Percentiles rank a stretch among this genome's conserved stretches.
These are phyloP conservation scores for Macroramphosus scolopax DNA, from an alignment of 2,797 vertebrate genomes.

Conservation along the genomic window DNA sequence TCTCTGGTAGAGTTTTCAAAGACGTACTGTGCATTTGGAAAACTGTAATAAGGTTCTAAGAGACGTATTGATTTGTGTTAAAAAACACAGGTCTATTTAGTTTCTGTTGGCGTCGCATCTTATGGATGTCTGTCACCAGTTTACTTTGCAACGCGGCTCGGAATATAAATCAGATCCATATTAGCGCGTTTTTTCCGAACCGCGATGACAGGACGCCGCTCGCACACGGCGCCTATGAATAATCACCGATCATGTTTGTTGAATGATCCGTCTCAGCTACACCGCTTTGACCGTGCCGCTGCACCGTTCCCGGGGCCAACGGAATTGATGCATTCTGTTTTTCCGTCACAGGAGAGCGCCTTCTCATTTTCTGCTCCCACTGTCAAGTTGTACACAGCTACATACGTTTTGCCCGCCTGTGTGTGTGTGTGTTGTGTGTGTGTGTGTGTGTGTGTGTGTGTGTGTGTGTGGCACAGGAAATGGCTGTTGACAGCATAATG, in stretches of 20 bases:
- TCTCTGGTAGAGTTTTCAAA: too few species aligned
- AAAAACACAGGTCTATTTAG: too few species aligned
- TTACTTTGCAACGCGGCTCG: not conserved
- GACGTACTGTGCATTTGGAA: too few species aligned
- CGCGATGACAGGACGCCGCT: conserved; percentile 28
- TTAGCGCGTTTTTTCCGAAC: conserved; percentile 23
- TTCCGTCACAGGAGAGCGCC: conserved; percentile 71
- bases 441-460: conserved; percentile 53
- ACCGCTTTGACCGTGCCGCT: conserved; percentile 38
- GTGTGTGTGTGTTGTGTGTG: too few species aligned
- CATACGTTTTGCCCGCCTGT: too few species aligned
- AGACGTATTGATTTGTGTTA: too few species aligned
- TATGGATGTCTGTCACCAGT: too few species aligned
- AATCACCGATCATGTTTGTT: conserved; percentile 55
- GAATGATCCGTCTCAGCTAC: conserved; percentile 49
- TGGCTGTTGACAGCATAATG: conserved; percentile 75
- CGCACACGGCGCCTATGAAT: conserved; percentile 47
- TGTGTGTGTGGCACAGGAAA: conserved; percentile 63
- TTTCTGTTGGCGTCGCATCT: too few species aligned
- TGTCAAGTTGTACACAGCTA: conserved; percentile 71
- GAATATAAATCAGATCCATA: conserved; percentile 28
- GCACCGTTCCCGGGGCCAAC: conserved; percentile 69
- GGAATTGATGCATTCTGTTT: conserved; percentile 76
- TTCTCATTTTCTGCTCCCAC: conserved; percentile 74
- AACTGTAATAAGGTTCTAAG: too few species aligned